Evolutionary conservation across 2,888 invertebrate species (phyloP), one percentile per base, ranked within the genome.

Genomic region (Idaea straminata): DNA sequence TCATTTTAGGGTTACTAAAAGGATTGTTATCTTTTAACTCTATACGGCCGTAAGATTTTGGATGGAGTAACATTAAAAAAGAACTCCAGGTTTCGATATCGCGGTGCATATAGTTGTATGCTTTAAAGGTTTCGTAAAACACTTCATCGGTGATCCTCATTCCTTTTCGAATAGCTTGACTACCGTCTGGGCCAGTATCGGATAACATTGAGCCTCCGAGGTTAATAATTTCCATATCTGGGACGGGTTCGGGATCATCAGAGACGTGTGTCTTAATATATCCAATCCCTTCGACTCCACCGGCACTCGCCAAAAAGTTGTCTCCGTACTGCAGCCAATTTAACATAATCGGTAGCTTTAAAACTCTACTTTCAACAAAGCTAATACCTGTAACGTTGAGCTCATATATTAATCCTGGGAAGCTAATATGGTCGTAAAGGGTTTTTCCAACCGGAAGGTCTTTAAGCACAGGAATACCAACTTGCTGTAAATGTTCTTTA

Each of bases 11-110:
- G 74, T 95, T 94, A 57, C 95, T 95, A 61, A 95, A 93, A 0
- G 97, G 97, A 87, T 98, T 95, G 35, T 90, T 95, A 59, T 95
- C 95, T 75, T 94, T 94, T 15, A 98, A 89, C 80, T 93, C 94
- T 0, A 97, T 75, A 5, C 94, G 91, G 0, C 97, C 97, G 25
- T 93, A 89, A 15, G 97, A 97, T 80, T 95, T 94, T 0, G 97
- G 97, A 79, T 96, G 94, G 62, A 96, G 93, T 38, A 97, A 86
- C 89, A 96, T 95, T 0, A 96, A 94, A 64, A 96, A 93, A 15
- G 95, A 85, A 61, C 91, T 94, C 89, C 94, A 95, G 15, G 93
- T 94, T 90, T 92, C 96, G 86, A 76, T 83, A 13, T 84, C 67
- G 38, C 71, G 66, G 63, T 69, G 85, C 61, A 13, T 62, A 16